phyloP scores from a whole-genome alignment of 2,113 vertebrate species.

The Paraplagusia blochii region DNA sequence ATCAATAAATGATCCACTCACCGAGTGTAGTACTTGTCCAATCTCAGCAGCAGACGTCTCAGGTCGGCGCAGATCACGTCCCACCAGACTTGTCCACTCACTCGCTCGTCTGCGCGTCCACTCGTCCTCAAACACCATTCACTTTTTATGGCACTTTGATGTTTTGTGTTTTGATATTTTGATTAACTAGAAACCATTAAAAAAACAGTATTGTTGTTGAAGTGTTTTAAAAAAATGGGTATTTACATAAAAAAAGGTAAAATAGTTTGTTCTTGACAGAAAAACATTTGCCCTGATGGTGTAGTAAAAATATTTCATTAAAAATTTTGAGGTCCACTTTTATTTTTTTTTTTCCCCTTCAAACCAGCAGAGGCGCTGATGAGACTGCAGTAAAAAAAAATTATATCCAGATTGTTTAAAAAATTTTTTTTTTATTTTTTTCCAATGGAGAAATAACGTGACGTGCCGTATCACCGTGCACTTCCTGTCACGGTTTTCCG shows the following conservation, averaged over 20 bases:
- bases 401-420: slow-evolving; percentile 61
- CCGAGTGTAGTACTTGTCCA: background rate
- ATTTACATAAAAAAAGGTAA: background rate
- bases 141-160: slow-evolving; percentile 53
- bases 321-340: slow-evolving; percentile 13
- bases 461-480: slow-evolving; percentile 43
- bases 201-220: slow-evolving; percentile 23
- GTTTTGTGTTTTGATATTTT: slow-evolving; percentile 46
- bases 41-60: slow-evolving; percentile 15
- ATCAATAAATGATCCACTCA: background rate
- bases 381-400: slow-evolving; percentile 49
- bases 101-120: slow-evolving; percentile 11
- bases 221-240: slow-evolving; percentile 29
- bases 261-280: background rate
- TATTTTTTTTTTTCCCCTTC: slow-evolving; percentile 23
- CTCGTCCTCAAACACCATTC: slow-evolving; percentile 22
- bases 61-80: slow-evolving; percentile 26
- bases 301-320: slow-evolving; percentile 8
- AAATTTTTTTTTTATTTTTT: slow-evolving; percentile 42
- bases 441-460: slow-evolving; percentile 43
- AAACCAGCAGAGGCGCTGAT: slow-evolving; percentile 50
- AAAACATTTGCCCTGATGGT: background rate
- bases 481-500: slow-evolving; percentile 43
- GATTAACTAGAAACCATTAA: slow-evolving; percentile 23
- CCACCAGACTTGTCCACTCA: slow-evolving; percentile 12